Evolutionary conservation across 2,113 vertebrate genomes (phyloP).

Genomic region (Perca schrenkii): DNA sequence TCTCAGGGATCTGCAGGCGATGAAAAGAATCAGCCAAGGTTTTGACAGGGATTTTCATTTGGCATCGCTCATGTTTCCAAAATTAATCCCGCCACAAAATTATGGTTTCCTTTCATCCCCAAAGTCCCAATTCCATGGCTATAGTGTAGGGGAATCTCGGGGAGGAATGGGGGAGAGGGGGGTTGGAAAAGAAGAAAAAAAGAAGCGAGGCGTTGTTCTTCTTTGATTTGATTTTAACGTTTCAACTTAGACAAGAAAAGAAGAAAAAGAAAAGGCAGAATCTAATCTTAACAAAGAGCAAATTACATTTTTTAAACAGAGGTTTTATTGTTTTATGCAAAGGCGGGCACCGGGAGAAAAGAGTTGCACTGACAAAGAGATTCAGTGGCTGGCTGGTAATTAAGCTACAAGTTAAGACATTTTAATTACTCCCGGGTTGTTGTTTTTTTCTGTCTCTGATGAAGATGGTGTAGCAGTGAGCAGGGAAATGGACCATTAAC

Average conservation of each 20-base stretch:
- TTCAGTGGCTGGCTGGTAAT: conserved; percentile 79
- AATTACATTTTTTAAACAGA: conserved; percentile 76
- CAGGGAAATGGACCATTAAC: conserved; percentile 64
- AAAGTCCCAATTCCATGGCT: conserved; percentile 84
- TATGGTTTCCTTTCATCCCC: conserved; percentile 85
- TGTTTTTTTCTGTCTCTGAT: conserved; percentile 63
- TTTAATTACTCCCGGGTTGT: conserved; percentile 78
- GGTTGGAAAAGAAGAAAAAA: conserved; percentile 36
- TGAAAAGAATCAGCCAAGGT: conserved; percentile 80
- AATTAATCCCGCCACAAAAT: conserved; percentile 85
- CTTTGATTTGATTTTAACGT: conserved; percentile 82
- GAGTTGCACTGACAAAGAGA: conserved; percentile 76
- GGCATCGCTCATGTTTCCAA: conserved; percentile 84
- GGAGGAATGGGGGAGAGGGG: conserved; percentile 41
- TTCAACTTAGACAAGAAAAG: conserved; percentile 73
- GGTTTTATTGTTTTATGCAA: conserved; percentile 79
- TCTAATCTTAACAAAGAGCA: conserved; percentile 83
- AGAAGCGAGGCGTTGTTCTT: conserved; percentile 49
- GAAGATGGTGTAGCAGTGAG: conserved; percentile 58
- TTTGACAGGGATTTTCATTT: conserved; percentile 86
- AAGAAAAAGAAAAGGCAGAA: conserved; percentile 56
- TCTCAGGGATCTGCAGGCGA: conserved; percentile 78
- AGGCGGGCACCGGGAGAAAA: conserved; percentile 49
- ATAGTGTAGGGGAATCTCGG: conserved; percentile 73
- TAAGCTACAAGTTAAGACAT: conserved; percentile 82